Evolutionary conservation across 2,888 invertebrate species (phyloP).

Genomic region (Eristalinus aeneus): DNA sequence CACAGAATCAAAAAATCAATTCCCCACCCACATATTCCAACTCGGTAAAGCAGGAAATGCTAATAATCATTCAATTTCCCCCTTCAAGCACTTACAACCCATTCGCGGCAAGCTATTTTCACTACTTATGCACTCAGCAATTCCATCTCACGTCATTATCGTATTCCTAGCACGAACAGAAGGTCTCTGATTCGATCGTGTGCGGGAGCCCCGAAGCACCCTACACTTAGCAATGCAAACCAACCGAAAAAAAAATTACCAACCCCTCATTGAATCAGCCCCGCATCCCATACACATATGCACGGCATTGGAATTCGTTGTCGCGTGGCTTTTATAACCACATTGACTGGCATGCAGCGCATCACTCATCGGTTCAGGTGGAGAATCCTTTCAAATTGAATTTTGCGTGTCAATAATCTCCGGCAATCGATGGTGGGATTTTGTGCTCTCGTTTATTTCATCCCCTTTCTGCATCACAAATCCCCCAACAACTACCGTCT

Average conservation of each 20-base stretch:
- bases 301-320: background rate
- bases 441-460: conserved; percentile 26
- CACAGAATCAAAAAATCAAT: too few relatives aligned
- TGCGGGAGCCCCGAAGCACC: conserved; percentile 29
- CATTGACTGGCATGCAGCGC: background rate
- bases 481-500: background rate
- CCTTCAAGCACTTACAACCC: background rate
- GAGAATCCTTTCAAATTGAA: conserved; percentile 65
- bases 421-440: conserved; percentile 54
- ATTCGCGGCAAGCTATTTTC: background rate
- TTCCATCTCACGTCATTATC: background rate
- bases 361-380: conserved; percentile 50
- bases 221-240: conserved; percentile 17
- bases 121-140: background rate
- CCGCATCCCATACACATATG: conserved; percentile 8
- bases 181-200: conserved; percentile 3
- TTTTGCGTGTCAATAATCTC: conserved; percentile 64
- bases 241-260: background rate
- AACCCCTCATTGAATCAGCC: background rate
- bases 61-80: background rate
- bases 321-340: background rate
- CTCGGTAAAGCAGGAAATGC: too few relatives aligned
- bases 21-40: too few relatives aligned
- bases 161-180: background rate
- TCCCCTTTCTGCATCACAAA: background rate